Evolutionary conservation across 2,888 invertebrate species (phyloP).

Genomic region (Eupithecia centaureata): DNA sequence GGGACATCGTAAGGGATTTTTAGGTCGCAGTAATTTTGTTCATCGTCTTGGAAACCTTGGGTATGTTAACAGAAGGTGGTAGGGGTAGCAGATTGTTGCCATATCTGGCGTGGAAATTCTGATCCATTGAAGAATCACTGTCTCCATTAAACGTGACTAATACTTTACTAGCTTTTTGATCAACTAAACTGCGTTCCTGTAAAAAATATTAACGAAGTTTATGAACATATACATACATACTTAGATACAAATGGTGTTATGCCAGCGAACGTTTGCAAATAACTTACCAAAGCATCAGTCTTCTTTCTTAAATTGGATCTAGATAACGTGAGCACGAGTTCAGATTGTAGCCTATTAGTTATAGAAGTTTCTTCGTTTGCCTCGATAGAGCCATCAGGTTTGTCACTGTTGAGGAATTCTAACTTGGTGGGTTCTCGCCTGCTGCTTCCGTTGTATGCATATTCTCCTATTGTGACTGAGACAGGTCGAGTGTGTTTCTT

Average conservation of each 20-base stretch:
- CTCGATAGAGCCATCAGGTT: constrained; percentile 64
- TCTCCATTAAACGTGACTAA: constrained; percentile 50
- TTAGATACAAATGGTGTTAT: not conserved
- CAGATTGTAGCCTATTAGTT: constrained; percentile 87
- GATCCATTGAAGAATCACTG: constrained; percentile 69
- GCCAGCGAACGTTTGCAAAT: not conserved
- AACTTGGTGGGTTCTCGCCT: constrained; percentile 87
- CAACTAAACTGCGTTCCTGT: constrained; percentile 59
- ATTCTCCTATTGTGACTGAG: constrained; percentile 89
- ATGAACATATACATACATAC: constrained; percentile 7
- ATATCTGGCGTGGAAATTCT: constrained; percentile 78
- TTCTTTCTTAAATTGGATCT: constrained; percentile 90
- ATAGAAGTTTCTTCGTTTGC: constrained; percentile 79
- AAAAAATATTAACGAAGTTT: constrained; percentile 49
- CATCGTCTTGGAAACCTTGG: constrained; percentile 69
- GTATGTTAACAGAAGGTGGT: constrained; percentile 76
- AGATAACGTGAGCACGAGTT: constrained; percentile 89
- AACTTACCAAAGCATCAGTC: constrained; percentile 86
- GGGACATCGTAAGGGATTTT: too few species aligned
- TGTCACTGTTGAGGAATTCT: constrained; percentile 85
- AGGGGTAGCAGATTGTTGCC: constrained; percentile 79
- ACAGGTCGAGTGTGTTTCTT: constrained; percentile 85
- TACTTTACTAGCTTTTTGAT: constrained; percentile 45
- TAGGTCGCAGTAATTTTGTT: constrained; percentile 53
- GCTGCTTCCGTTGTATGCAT: constrained; percentile 83